Evolutionary conservation across 2,888 invertebrate genomes (phyloP).

Genomic region (Mycalesis mineus): DNA sequence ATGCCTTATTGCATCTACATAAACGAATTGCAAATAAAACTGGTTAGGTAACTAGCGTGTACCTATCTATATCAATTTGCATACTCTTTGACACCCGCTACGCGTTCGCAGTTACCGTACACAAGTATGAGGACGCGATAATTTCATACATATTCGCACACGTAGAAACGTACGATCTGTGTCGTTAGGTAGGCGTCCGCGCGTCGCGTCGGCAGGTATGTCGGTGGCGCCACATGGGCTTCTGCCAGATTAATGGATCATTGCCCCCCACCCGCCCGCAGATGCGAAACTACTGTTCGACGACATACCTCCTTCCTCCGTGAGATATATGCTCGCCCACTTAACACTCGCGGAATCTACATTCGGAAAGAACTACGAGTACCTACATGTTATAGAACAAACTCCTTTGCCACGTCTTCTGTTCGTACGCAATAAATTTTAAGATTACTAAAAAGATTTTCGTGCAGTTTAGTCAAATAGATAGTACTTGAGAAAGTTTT

Average conservation of each 20-base stretch:
- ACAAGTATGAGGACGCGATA: constrained; percentile 29
- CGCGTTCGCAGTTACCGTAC: background rate
- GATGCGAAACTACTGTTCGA: constrained; percentile 70
- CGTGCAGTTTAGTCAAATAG: too few species aligned
- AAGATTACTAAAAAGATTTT: too few species aligned
- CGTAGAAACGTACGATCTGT: constrained; percentile 59
- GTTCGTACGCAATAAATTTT: too few species aligned
- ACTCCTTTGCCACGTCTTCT: too few species aligned
- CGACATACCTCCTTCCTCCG: constrained; percentile 61
- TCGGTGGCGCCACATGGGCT: constrained; percentile 87
- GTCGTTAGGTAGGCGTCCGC: constrained; percentile 76
- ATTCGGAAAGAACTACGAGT: too few species aligned
- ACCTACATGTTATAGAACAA: too few species aligned
- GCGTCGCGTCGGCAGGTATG: constrained; percentile 74
- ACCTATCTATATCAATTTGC: background rate
- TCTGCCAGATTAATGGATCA: constrained; percentile 90
- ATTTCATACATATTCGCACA: constrained; percentile 40
- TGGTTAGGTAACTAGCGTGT: background rate
- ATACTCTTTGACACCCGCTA: background rate
- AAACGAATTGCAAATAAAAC: too few species aligned
- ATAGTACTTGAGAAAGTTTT: too few species aligned
- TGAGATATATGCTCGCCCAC: constrained; percentile 60
- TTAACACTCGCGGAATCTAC: constrained; percentile 45
- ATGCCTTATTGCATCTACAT: too few species aligned
- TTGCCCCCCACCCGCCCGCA: constrained; percentile 80